Evolutionary conservation across 2,113 vertebrate species (phyloP).

Genomic region (Gopherus evgoodei): DNA sequence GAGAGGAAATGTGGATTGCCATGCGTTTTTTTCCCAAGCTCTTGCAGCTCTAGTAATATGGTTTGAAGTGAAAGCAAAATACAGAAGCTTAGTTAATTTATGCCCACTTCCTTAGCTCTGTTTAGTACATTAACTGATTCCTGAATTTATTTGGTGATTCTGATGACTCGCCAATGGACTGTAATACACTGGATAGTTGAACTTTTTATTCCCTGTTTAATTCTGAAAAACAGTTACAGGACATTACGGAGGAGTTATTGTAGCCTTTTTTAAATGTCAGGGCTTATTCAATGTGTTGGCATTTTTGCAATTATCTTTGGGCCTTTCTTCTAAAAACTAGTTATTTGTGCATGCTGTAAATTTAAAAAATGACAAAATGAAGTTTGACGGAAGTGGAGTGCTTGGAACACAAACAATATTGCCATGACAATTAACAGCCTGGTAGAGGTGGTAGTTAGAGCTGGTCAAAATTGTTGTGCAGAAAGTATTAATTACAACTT

Average conservation of each 20-base stretch:
- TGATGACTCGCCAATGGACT: conserved; percentile 57
- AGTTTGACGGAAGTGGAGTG: conserved; percentile 9
- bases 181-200: conserved; percentile 33
- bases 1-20: not conserved
- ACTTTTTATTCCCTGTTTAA: conserved; percentile 60
- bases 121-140: conserved; percentile 56
- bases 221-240: conserved; percentile 24
- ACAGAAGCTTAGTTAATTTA: conserved; percentile 74
- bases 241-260: not conserved
- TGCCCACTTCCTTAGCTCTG: conserved; percentile 58
- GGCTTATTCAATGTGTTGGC: not conserved
- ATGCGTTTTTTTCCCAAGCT: conserved; percentile 44
- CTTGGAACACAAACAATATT: conserved; percentile 1
- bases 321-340: conserved; percentile 10
- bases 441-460: conserved; percentile 25
- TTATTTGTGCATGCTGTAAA: not conserved
- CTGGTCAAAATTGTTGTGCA: conserved; percentile 4
- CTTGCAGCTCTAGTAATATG: conserved; percentile 29
- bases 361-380: conserved; percentile 16
- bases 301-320: not conserved
- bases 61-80: conserved; percentile 74
- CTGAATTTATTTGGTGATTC: conserved; percentile 64
- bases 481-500: not conserved
- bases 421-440: not conserved
- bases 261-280: conserved; percentile 27